Evolutionary conservation across 2,113 vertebrate species (phyloP).

Genomic region (Plecotus auritus): DNA sequence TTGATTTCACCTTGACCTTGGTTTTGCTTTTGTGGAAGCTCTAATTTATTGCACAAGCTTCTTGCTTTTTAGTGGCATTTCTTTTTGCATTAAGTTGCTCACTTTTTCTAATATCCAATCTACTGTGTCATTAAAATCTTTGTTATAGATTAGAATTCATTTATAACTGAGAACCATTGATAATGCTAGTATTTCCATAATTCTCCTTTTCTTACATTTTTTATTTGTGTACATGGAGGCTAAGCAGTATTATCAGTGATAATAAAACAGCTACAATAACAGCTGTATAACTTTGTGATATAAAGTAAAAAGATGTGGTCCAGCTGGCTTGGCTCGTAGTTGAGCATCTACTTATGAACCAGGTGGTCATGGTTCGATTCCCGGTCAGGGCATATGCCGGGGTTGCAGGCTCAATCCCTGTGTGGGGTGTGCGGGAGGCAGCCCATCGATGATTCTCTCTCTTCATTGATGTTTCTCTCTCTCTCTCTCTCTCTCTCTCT

Average conservation of each 20-base stretch:
- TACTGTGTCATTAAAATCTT: neutral
- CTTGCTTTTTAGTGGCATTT: neutral
- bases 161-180: neutral
- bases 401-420: too few relatives aligned
- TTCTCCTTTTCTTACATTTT: neutral
- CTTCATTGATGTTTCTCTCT: too few relatives aligned
- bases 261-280: neutral
- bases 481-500: too few relatives aligned
- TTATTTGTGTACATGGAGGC: neutral
- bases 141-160: neutral
- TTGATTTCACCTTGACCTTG: neutral
- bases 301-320: neutral
- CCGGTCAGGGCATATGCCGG: too few relatives aligned
- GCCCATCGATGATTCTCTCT: too few relatives aligned
- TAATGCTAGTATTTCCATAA: neutral
- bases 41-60: neutral
- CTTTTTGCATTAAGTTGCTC: neutral
- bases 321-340: too few relatives aligned
- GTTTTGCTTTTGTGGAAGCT: neutral
- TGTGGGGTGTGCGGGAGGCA: too few relatives aligned
- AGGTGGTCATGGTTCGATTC: too few relatives aligned
- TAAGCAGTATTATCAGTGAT: neutral
- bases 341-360: too few relatives aligned
- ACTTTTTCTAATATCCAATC: neutral
- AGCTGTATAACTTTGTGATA: neutral